Base-by-base conservation (phyloP, 2,888 invertebrate genomes). In the Phyllotreta cruciferae region DNA sequence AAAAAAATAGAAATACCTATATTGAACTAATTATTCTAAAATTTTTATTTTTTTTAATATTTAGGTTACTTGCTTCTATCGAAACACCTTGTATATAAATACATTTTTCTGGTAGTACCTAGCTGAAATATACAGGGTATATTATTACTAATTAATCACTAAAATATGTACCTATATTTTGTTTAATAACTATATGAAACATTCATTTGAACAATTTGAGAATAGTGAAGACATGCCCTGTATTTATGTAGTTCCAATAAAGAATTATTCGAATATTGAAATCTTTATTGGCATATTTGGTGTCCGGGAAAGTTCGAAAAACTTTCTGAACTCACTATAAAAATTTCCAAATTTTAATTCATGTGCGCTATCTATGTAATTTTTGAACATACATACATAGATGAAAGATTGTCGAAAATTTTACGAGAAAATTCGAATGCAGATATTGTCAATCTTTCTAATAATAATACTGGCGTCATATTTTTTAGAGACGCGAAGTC, bases 401-500 rank as follows among this genome's bases (percentile, higher is more conserved):
- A 24, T 42, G 41, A 47, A 49, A 53, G 58, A 55, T 55, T 58
- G 47, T 63, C 56, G 8, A 37, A 52, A 52, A 37, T 42, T 34
- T 37, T 42, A 6, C 37, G 35, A 34, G n/a, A 14, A 44, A 38
- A 14, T 44, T 34, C 2, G 14, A 45, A 35, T 37, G 24, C 4
- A 24, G 24, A 52, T 34, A 37, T 45, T 47, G 39, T 56, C 38
- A 38, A 56, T 45, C 44, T 41, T 55, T 56, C 24, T 38, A 56
- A 49, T 50, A 37, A 6, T 56, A 38, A 50, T 37, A 37, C 47
- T 57, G 8, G 38, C 47, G 50, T 57, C 44, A 52, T n/a, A n/a
- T n/a, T 36, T 42, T 37, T 53, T 37, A 44, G 36, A n/a, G 52
- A 52, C 58, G 39, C 39, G 11, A 13, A 35, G 52, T 58, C 37